phyloP scores from a whole-genome alignment of 2,113 vertebrate species.

The Morone saxatilis region DNA sequence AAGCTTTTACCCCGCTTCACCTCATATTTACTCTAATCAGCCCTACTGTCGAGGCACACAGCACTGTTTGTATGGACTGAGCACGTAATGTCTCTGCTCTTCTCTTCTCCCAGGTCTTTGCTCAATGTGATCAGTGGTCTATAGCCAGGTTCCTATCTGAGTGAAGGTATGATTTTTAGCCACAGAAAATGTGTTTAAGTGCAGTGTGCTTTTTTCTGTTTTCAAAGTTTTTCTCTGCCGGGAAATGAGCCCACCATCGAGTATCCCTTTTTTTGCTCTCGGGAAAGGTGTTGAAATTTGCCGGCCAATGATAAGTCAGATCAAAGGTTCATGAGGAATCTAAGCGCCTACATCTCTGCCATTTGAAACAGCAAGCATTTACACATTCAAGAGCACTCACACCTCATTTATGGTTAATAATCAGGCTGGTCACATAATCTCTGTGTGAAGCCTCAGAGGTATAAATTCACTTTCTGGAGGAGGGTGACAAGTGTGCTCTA shows the following conservation, averaged over 20 bases:
- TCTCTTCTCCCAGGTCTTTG: background rate
- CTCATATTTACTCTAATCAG: constrained; percentile 77
- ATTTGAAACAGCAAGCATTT: constrained; percentile 10
- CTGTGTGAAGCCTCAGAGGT: constrained; percentile 10
- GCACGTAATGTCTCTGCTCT: background rate
- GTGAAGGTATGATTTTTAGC: background rate
- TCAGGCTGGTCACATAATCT: constrained; percentile 13
- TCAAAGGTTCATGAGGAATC: constrained; percentile 11
- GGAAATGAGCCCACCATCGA: background rate
- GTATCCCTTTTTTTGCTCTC: background rate
- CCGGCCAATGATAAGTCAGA: background rate
- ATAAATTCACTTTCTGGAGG: constrained; percentile 32
- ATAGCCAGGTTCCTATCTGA: too few species aligned
- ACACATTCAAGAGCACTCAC: constrained; percentile 12
- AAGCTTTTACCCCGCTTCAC: constrained; percentile 63
- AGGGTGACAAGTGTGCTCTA: constrained; percentile 23
- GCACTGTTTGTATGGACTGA: constrained; percentile 3
- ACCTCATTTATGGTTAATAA: constrained; percentile 35
- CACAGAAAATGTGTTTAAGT: background rate
- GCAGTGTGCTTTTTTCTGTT: background rate
- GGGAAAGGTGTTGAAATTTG: background rate
- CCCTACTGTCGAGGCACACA: constrained; percentile 58
- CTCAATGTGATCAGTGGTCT: background rate
- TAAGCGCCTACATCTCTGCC: background rate
- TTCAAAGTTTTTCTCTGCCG: background rate